These are phyloP conservation scores for Isotomurus palustris DNA, from an alignment of 2,888 invertebrate species.

Conservation along the genomic window DNA sequence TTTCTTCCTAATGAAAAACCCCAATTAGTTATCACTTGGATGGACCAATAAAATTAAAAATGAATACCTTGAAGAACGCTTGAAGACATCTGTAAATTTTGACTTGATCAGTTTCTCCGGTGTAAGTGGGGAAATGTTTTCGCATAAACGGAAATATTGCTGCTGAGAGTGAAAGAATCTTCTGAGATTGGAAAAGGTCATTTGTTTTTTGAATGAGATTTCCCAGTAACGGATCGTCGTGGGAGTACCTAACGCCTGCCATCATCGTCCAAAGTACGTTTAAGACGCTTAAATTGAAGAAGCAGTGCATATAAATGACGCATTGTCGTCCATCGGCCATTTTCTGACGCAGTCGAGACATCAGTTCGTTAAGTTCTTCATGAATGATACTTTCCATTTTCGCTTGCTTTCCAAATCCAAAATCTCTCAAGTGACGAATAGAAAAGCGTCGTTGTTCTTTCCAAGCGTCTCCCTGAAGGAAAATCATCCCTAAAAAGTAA, in stretches of 20 bases:
- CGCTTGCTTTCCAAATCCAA: constrained; percentile 28
- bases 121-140: constrained; percentile 11
- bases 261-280: constrained; percentile 33
- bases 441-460: constrained; percentile 41
- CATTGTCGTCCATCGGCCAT: constrained; percentile 13
- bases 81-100: constrained; percentile 8
- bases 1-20: no score
- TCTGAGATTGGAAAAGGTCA: constrained; percentile 17
- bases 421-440: constrained; percentile 32
- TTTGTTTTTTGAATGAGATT: constrained; percentile 11
- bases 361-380: constrained; percentile 27
- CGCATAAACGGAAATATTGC: constrained; percentile 13
- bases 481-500: constrained; percentile 22
- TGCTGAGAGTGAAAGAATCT: neutral
- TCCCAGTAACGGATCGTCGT: constrained; percentile 21
- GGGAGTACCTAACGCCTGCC: constrained; percentile 19
- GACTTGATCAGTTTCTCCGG: constrained; percentile 5
- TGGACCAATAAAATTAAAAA: neutral
- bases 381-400: constrained; percentile 20
- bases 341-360: constrained; percentile 9
- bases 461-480: constrained; percentile 38
- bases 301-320: constrained; percentile 17
- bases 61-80: constrained; percentile 6
- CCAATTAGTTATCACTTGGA: no score
- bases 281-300: constrained; percentile 28